Percentiles rank a stretch among this genome's conserved stretches.
phyloP scores from a whole-genome alignment of 2,888 invertebrate species.

The Leucophenga montana region DNA sequence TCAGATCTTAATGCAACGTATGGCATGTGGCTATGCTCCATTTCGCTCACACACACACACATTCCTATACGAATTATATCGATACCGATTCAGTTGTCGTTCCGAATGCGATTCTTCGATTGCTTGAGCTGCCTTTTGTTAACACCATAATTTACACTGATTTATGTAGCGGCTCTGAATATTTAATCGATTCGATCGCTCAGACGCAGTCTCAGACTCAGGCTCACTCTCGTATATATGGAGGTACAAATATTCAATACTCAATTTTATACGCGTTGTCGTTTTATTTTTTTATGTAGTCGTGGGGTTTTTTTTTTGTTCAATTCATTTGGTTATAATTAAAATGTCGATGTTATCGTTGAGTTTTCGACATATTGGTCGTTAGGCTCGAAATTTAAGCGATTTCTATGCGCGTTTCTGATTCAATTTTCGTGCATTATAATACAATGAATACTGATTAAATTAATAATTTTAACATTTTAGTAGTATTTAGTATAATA shows the following conservation, averaged over 20 bases:
- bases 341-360: slow-evolving; percentile 69
- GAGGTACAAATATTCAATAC: slow-evolving; percentile 61
- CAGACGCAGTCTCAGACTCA: slow-evolving; percentile 46
- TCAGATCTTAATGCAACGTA: slow-evolving; percentile 23
- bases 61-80: no score
- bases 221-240: slow-evolving; percentile 52
- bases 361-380: slow-evolving; percentile 67
- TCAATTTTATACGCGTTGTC: slow-evolving; percentile 59
- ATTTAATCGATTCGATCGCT: slow-evolving; percentile 56
- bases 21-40: slow-evolving; percentile 24
- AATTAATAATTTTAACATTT: slow-evolving; percentile 62
- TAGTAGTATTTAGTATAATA: background rate
- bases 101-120: slow-evolving; percentile 42
- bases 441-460: slow-evolving; percentile 61
- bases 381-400: slow-evolving; percentile 67
- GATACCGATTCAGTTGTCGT: slow-evolving; percentile 31
- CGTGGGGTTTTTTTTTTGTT: slow-evolving; percentile 28
- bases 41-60: slow-evolving; percentile 30
- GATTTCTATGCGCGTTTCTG: slow-evolving; percentile 64
- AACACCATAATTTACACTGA: slow-evolving; percentile 70
- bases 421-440: slow-evolving; percentile 44
- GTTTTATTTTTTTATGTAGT: slow-evolving; percentile 10
- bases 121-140: slow-evolving; percentile 65
- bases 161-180: slow-evolving; percentile 68
- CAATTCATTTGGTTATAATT: slow-evolving; percentile 67